Evolutionary conservation across 2,888 invertebrate genomes (phyloP), one percentile per base, ranked within the genome.

Genomic region (Euspilapteryx auroguttella): DNA sequence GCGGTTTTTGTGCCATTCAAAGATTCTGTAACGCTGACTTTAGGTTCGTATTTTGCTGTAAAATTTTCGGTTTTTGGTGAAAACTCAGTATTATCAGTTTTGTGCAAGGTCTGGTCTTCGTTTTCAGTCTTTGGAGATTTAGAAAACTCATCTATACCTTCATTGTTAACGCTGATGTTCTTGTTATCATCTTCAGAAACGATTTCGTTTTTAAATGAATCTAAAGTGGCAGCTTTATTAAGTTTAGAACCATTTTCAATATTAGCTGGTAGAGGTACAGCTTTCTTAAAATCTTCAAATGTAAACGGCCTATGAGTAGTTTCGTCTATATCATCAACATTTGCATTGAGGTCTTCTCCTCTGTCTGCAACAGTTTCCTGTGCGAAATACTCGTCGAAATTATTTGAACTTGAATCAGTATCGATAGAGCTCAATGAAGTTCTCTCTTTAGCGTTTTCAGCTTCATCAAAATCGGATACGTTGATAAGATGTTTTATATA

Each of bases 211-310:
- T 24, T 6, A 6, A 11, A 4, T 2, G 56, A 52, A 38, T 52
- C 45, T 34, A 55, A 40, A 25, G 35, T 38, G 27, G 55, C 39
- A 8, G 39, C 38, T 38, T 49, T 48, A 34, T 45, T 49, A n/a
- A n/a, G n/a, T n/a, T n/a, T n/a, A n/a, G n/a, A n/a, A n/a, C n/a
- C n/a, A n/a, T n/a, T n/a, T n/a, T n/a, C n/a, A n/a, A n/a, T n/a
- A n/a, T n/a, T n/a, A n/a, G n/a, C n/a, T n/a, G n/a, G n/a, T n/a
- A n/a, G n/a, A n/a, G n/a, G n/a, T n/a, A n/a, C n/a, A n/a, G n/a
- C n/a, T 42, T 68, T 34, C 56, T 80, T 80, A 34, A 81, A 80
- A 48, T 81, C 81, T 12, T 79, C 69, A 33, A 81, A 75, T 11
- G 77, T 80, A 38, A 81, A 80, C 2, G 77, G 76, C 40, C 55